A percentile compares a stretch with the other conserved stretches of the same genome.
These are phyloP conservation scores for Enteromius unitaeniatus DNA, from an alignment of 2,797 vertebrate genomes.

Conservation along the genomic window DNA sequence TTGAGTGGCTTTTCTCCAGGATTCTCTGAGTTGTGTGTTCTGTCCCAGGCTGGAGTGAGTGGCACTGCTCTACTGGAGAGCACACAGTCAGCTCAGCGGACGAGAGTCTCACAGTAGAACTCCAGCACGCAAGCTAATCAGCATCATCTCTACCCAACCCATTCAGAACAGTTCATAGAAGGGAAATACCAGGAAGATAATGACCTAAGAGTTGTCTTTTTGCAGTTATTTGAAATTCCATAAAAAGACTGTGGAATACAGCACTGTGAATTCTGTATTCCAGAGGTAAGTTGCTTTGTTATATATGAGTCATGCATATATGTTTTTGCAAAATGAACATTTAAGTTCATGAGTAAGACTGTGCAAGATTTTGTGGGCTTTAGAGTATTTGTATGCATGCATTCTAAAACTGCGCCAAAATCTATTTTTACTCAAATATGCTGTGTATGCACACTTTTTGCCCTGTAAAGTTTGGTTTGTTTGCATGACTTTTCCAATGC, in stretches of 20 bases:
- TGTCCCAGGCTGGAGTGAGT: conserved; percentile 69
- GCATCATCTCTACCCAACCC: conserved; percentile 59
- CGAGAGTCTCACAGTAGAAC: conserved; percentile 53
- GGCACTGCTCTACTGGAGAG: conserved; percentile 76
- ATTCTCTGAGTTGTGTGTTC: conserved; percentile 74
- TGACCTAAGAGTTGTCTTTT: conserved; percentile 68
- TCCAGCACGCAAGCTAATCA: conserved; percentile 54
- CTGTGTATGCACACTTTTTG: not conserved
- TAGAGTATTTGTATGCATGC: not conserved
- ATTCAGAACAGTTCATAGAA: conserved; percentile 56
- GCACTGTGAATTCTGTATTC: conserved; percentile 66
- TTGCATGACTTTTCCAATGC: conserved; percentile 43
- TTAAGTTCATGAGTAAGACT: not conserved
- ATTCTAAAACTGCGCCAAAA: conserved; percentile 9
- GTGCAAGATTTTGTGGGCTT: not conserved
- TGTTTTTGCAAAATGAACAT: not conserved
- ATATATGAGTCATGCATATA: not conserved
- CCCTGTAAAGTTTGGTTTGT: not conserved
- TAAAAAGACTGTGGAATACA: conserved; percentile 69
- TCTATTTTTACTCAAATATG: not conserved
- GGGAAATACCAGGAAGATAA: conserved; percentile 73
- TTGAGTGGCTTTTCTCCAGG: conserved; percentile 74
- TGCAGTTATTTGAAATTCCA: conserved; percentile 55
- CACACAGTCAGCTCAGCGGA: conserved; percentile 68
- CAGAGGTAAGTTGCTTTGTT: conserved; percentile 69